phyloP scores from a whole-genome alignment of 2,888 invertebrate genomes.

The Nineta flava region DNA sequence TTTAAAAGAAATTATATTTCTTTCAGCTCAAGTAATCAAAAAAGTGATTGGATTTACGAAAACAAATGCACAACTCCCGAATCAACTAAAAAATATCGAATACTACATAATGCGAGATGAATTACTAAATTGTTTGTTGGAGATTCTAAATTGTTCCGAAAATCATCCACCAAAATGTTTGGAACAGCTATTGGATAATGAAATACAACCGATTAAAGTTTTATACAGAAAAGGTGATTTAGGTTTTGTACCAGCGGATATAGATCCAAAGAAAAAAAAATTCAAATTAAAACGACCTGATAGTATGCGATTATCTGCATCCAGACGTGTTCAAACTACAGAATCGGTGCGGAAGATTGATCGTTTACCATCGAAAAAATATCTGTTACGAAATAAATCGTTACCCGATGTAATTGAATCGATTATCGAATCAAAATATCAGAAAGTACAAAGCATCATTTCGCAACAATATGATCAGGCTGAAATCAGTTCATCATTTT shows the following conservation, averaged over 20 bases:
- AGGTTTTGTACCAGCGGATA: background rate
- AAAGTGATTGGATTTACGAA: slow-evolving; percentile 19
- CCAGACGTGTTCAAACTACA: too few relatives aligned
- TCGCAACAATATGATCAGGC: too few relatives aligned
- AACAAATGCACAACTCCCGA: too few relatives aligned
- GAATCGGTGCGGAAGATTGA: too few relatives aligned
- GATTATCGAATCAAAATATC: too few relatives aligned
- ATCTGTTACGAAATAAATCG: too few relatives aligned
- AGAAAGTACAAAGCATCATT: too few relatives aligned
- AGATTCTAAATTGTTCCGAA: background rate
- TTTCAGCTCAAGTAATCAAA: slow-evolving; percentile 41
- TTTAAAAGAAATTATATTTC: slow-evolving; percentile 38
- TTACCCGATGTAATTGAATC: too few relatives aligned
- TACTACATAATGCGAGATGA: slow-evolving; percentile 29
- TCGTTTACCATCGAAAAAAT: too few relatives aligned
- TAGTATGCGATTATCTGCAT: too few relatives aligned
- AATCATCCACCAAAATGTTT: background rate
- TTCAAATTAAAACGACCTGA: too few relatives aligned
- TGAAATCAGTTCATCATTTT: too few relatives aligned
- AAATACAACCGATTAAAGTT: background rate
- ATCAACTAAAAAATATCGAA: background rate
- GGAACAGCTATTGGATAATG: background rate
- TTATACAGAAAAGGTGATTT: background rate
- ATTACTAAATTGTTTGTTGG: slow-evolving; percentile 25
- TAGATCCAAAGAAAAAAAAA: background rate